Conservation (phyloP, 2,888 invertebrate species). For the Leptura quadrifasciata region DNA sequence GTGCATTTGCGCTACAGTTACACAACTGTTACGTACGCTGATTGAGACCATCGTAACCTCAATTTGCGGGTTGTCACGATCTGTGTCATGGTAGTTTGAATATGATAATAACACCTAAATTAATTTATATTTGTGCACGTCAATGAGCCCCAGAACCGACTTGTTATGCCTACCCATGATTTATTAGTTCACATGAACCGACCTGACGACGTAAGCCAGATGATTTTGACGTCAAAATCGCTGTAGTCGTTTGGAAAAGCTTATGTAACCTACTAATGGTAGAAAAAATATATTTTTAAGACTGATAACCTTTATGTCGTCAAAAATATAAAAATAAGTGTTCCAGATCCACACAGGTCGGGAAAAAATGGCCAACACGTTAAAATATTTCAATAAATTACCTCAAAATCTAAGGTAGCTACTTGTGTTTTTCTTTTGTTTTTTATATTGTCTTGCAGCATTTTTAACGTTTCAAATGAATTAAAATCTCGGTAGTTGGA, state of each 20-base stretch:
- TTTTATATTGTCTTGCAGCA: conserved; percentile 4
- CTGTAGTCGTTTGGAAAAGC: conserved; percentile 22
- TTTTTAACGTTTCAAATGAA: conserved; percentile 5
- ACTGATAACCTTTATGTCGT: conserved; percentile 65
- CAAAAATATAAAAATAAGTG: conserved; percentile 61
- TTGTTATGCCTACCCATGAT: background rate
- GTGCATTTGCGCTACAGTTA: no score
- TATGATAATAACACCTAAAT: no score
- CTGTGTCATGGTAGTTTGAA: no score
- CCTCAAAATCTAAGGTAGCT: conserved; percentile 66
- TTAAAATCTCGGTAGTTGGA: conserved; percentile 36
- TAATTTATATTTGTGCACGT: no score
- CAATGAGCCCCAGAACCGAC: no score
- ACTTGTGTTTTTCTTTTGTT: conserved; percentile 27
- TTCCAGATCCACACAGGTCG: conserved; percentile 37
- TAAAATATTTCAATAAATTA: conserved; percentile 64
- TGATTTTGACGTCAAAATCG: background rate
- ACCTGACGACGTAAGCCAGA: background rate
- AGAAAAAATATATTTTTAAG: conserved; percentile 40
- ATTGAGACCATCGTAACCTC: no score
- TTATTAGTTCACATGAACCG: background rate
- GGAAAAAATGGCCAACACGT: conserved; percentile 67
- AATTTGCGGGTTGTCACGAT: no score
- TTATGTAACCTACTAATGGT: conserved; percentile 9
- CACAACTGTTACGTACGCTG: no score